Conservation (phyloP, 1,140 invertebrate species). For the Conus betulinus region DNA sequence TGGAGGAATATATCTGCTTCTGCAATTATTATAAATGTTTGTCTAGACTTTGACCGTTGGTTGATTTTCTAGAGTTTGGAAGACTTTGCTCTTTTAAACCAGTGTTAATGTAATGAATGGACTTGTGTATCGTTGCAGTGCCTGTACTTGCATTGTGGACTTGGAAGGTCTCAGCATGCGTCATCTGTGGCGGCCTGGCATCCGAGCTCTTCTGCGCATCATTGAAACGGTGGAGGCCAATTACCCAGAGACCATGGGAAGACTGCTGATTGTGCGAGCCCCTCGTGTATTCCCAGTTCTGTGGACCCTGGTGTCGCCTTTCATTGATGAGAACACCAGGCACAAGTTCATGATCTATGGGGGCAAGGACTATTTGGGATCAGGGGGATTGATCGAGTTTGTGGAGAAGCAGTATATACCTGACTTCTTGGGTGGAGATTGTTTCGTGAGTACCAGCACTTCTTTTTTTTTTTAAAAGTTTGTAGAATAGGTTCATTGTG, state of each 20-base stretch:
- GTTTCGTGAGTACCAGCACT: constrained; percentile 82
- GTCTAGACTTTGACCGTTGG: no score
- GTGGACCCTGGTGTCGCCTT: constrained; percentile 97
- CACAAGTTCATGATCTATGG: constrained; percentile 96
- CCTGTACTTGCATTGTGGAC: constrained; percentile 94
- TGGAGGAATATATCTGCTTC: no score
- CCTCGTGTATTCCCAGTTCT: constrained; percentile 93
- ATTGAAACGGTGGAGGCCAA: constrained; percentile 98
- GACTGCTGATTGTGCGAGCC: constrained; percentile 70
- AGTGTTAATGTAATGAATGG: no score
- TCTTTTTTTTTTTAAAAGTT: no score
- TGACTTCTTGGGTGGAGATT: constrained; percentile 92
- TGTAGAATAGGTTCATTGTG: no score
- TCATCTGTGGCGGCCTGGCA: constrained; percentile 95
- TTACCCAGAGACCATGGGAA: constrained; percentile 96
- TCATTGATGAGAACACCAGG: constrained; percentile 96
- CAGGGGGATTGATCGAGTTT: constrained; percentile 89
- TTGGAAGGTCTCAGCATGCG: constrained; percentile 96
- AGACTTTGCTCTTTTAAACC: no score
- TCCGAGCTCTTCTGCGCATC: constrained; percentile 91
- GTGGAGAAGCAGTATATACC: constrained; percentile 91
- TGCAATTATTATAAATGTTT: no score
- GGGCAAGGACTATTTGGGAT: constrained; percentile 88
- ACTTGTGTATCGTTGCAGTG: constrained; percentile 73
- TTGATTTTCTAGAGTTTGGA: no score